Percentiles rank a stretch among this genome's conserved stretches.
Conservation (phyloP, 2,888 invertebrate species). For the Drosophila cognata region DNA sequence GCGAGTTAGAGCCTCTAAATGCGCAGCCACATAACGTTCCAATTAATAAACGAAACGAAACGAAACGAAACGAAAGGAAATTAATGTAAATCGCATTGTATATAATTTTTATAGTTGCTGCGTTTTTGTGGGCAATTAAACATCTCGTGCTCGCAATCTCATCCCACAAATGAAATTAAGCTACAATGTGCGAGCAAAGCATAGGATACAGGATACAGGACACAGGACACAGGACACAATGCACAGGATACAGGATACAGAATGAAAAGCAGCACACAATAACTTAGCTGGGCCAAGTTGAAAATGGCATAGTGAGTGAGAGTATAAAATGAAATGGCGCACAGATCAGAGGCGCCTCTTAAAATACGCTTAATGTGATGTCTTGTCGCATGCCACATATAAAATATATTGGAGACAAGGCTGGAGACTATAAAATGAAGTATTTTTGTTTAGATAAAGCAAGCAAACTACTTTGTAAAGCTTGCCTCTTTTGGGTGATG, state of each 20-base stretch:
- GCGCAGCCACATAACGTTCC: slow-evolving; percentile 65
- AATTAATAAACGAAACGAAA: slow-evolving; percentile 70
- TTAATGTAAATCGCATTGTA: slow-evolving; percentile 73
- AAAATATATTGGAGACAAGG: not conserved
- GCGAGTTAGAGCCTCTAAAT: slow-evolving; percentile 31
- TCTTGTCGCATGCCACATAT: not conserved
- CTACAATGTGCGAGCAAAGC: slow-evolving; percentile 7
- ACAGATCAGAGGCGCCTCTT: slow-evolving; percentile 3
- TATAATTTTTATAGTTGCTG: slow-evolving; percentile 75
- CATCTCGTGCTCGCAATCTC: slow-evolving; percentile 55
- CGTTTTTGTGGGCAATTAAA: slow-evolving; percentile 78
- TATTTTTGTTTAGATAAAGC: not conserved
- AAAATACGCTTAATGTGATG: slow-evolving; percentile 7
- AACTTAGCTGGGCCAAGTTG: not conserved
- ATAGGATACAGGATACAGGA: not conserved
- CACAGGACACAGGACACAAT: not conserved
- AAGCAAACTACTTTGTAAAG: not conserved
- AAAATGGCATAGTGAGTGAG: slow-evolving; percentile 8
- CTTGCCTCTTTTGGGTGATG: not conserved
- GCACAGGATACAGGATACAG: not conserved
- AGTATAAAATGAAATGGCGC: slow-evolving; percentile 8
- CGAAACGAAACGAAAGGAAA: slow-evolving; percentile 50
- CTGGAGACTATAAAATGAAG: not conserved
- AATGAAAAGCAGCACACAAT: not conserved
- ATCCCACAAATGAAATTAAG: slow-evolving; percentile 4